These are phyloP conservation scores for Pollenia amentaria DNA, from an alignment of 2,888 invertebrate genomes.

Conservation along the genomic window DNA sequence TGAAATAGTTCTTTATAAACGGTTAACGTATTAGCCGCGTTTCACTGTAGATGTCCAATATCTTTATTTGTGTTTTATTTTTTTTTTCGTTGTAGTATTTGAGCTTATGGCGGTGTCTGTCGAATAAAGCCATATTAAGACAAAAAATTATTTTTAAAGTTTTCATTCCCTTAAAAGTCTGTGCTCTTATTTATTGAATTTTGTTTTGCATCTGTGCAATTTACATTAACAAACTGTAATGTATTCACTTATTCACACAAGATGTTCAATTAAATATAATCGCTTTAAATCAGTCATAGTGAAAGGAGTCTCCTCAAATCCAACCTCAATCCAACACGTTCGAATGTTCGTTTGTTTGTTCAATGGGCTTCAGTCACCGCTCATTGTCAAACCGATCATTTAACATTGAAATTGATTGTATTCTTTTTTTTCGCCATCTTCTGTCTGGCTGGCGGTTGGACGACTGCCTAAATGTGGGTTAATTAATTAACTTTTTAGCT, in stretches of 20 bases:
- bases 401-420: conserved; percentile 52
- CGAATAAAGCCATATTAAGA: too few species aligned
- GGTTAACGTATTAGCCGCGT: too few species aligned
- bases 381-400: conserved; percentile 48
- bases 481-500: conserved; percentile 66
- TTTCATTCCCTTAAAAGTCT: background rate
- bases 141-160: background rate
- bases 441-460: background rate
- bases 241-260: conserved; percentile 59
- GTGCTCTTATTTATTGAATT: conserved; percentile 15
- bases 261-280: conserved; percentile 56
- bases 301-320: conserved; percentile 55
- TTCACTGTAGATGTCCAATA: too few species aligned
- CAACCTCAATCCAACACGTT: conserved; percentile 8
- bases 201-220: conserved; percentile 22
- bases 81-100: background rate
- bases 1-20: too few species aligned
- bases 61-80: too few species aligned
- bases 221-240: conserved; percentile 44
- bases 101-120: too few species aligned
- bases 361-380: background rate
- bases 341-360: background rate
- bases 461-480: conserved; percentile 55
- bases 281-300: conserved; percentile 60
- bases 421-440: background rate